phyloP scores from a whole-genome alignment of 2,888 invertebrate genomes.

The Aphodius granarius region DNA sequence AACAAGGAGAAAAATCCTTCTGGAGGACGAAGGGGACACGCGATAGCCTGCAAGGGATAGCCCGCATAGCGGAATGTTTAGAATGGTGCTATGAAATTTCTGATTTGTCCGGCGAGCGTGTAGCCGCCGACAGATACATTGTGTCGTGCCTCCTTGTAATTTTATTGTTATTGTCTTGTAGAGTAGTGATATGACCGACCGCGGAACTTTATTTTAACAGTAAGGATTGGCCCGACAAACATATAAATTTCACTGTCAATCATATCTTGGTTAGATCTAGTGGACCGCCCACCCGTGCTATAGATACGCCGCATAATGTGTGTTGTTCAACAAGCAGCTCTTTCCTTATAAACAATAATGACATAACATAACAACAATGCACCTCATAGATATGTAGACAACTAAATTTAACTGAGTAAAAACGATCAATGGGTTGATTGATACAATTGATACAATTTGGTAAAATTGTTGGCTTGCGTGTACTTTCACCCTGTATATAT shows the following conservation, averaged over 20 bases:
- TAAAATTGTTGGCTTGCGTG: too few species aligned
- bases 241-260: not conserved
- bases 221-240: not conserved
- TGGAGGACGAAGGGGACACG: not conserved
- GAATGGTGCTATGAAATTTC: not conserved
- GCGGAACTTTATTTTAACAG: not conserved
- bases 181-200: not conserved
- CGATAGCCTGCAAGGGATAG: not conserved
- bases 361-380: too few species aligned
- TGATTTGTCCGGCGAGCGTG: not conserved
- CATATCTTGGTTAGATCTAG: not conserved
- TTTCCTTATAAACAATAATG: too few species aligned
- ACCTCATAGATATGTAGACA: too few species aligned
- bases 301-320: not conserved
- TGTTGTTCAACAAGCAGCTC: not conserved
- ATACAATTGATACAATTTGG: too few species aligned
- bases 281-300: not conserved
- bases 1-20: not conserved
- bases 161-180: not conserved
- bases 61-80: not conserved
- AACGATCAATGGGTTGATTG: too few species aligned
- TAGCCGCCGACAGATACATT: not conserved
- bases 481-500: too few species aligned
- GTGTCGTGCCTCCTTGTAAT: not conserved
- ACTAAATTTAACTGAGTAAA: too few species aligned